Base-by-base conservation (phyloP, 2,888 invertebrate species). In the Eretmocerus hayati region DNA sequence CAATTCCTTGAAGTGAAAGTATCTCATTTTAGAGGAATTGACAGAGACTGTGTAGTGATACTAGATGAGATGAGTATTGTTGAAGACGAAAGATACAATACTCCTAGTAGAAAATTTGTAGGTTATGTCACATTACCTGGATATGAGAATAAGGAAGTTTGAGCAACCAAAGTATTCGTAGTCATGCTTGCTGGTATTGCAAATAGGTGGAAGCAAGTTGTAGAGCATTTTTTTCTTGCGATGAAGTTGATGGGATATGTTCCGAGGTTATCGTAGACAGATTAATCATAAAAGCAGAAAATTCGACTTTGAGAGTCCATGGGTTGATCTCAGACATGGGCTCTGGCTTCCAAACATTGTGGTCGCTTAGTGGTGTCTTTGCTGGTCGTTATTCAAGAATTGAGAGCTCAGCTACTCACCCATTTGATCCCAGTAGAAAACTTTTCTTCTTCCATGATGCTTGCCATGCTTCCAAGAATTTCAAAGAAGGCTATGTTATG, bases 321-420 rank as follows among this genome's bases (percentile, higher is more conserved):
- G 49, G 46, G 22, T 49, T 63, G 5, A 57, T 56, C n/a, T 58
- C 58, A 32, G 60, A 62, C 47, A 62, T 61, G 61, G 58, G 59
- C 9, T 11, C 56, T 16, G 46, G 45, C 1, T 63, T 60, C 52
- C 50, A 53, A 48, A 56, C 58, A 3, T 35, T 61, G 36, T 62
- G 60, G 59, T 56, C 31, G 44, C 19, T 22, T 13, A 57, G 44
- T 37, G 47, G 46, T 9, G 54, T 60, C 8, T 43, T 19, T 35
- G 59, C 43, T 37, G 21, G 37, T 2, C 26, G 46, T 15, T 46
- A 30, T 22, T 40, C 40, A 37, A 37, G 11, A 37, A 37, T 20
- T 19, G 8, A 8, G 2, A 19, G 15, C 30, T 19, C 15, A 18
- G 3, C 9, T 20, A 15, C 21, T 37, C 30, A 41, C 32, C 41